phyloP scores from a whole-genome alignment of 2,113 vertebrate genomes.

The Callocephalon fimbriatum region DNA sequence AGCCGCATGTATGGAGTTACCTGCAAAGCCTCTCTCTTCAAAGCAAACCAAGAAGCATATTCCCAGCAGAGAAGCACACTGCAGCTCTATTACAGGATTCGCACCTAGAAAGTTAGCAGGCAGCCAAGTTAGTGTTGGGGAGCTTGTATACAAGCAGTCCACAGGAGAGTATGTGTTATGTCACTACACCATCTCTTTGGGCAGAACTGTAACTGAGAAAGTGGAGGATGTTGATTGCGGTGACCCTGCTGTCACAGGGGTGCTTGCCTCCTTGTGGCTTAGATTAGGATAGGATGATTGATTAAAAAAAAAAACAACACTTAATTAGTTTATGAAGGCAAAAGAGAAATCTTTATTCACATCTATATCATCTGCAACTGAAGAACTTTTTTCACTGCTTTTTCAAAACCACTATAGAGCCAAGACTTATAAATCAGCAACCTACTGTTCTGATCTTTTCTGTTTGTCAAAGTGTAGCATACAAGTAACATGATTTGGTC shows the following conservation, averaged over 20 bases:
- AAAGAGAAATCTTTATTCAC: background rate
- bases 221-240: background rate
- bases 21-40: background rate
- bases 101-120: accelerated
- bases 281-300: background rate
- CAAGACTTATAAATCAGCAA: background rate
- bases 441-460: background rate
- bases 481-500: background rate
- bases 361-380: background rate
- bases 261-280: background rate
- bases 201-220: background rate
- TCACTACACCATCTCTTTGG: background rate
- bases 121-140: accelerated
- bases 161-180: accelerated
- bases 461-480: background rate
- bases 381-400: background rate
- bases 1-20: background rate
- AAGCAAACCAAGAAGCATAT: background rate
- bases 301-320: background rate
- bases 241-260: background rate
- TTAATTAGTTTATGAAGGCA: background rate
- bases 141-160: background rate
- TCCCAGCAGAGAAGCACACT: background rate
- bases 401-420: background rate
- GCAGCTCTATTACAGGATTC: background rate